Percentiles rank a stretch among this genome's conserved stretches.
Conservation (phyloP, 2,888 invertebrate genomes). For the Oscheius sp. region DNA sequence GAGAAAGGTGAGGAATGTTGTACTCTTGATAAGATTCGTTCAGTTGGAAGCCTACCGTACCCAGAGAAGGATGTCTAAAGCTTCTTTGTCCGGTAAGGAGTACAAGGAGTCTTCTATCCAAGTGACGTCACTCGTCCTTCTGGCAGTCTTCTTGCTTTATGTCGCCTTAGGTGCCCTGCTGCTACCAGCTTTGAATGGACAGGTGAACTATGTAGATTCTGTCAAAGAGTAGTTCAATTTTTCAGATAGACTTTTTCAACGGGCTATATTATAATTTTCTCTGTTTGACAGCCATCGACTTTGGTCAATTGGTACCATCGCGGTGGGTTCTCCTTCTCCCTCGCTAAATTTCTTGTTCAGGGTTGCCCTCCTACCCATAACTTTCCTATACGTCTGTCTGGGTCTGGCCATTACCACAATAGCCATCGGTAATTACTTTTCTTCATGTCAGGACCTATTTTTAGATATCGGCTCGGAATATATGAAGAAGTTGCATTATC, state of each 20-base stretch:
- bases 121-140: conserved; percentile 65
- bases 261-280: conserved; percentile 72
- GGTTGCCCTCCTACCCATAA: conserved; percentile 69
- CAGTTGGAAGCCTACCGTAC: conserved; percentile 67
- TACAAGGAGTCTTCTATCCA: conserved; percentile 61
- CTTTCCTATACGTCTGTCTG: conserved; percentile 71
- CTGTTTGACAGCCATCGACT: conserved; percentile 72
- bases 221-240: not conserved
- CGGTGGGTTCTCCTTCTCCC: conserved; percentile 26
- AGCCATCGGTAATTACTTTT: conserved; percentile 59
- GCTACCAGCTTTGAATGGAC: conserved; percentile 71
- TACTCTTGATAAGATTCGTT: conserved; percentile 13
- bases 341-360: conserved; percentile 44
- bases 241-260: conserved; percentile 70
- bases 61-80: conserved; percentile 61
- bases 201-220: conserved; percentile 40
- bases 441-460: not conserved
- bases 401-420: conserved; percentile 73
- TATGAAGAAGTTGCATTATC: conserved; percentile 71
- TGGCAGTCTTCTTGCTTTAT: conserved; percentile 67
- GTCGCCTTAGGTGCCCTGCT: conserved; percentile 70
- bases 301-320: conserved; percentile 69
- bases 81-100: conserved; percentile 60
- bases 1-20: conserved; percentile 51
- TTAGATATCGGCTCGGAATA: conserved; percentile 71